These are phyloP conservation scores for Apostichopus japonicus DNA, from an alignment of 35 echinoderm and acorn worm species.

Conservation along the genomic window DNA sequence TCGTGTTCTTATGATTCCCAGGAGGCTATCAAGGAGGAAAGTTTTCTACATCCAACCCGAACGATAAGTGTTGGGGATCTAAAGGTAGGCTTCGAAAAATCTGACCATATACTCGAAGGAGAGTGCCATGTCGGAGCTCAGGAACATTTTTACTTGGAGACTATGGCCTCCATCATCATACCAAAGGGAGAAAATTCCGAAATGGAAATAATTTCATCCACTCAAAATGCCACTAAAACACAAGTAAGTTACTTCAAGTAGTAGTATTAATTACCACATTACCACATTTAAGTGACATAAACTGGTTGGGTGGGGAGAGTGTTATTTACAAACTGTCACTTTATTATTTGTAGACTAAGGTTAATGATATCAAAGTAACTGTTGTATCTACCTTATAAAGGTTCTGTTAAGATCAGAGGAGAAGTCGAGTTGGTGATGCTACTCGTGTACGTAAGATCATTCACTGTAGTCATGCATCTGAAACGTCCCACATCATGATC, in stretches of 20 bases:
- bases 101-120: constrained; percentile 81
- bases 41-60: constrained; percentile 43
- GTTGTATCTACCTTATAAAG: no score
- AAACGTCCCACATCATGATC: no score
- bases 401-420: no score
- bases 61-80: constrained; percentile 62
- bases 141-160: constrained; percentile 97
- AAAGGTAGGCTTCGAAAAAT: constrained; percentile 58
- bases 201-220: constrained; percentile 77
- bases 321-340: no score
- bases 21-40: constrained; percentile 79
- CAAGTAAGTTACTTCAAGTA: constrained; percentile 52
- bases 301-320: no score
- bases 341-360: no score
- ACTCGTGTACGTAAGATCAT: no score
- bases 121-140: constrained; percentile 78
- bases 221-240: constrained; percentile 47
- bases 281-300: no score
- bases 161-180: constrained; percentile 60
- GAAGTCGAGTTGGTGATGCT: no score
- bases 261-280: neutral
- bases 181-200: constrained; percentile 79
- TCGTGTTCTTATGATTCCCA: neutral
- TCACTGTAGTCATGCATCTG: no score
- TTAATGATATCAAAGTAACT: no score